Evolutionary conservation across 2,888 invertebrate species (phyloP).

Genomic region (Sarcophaga subvicina): DNA sequence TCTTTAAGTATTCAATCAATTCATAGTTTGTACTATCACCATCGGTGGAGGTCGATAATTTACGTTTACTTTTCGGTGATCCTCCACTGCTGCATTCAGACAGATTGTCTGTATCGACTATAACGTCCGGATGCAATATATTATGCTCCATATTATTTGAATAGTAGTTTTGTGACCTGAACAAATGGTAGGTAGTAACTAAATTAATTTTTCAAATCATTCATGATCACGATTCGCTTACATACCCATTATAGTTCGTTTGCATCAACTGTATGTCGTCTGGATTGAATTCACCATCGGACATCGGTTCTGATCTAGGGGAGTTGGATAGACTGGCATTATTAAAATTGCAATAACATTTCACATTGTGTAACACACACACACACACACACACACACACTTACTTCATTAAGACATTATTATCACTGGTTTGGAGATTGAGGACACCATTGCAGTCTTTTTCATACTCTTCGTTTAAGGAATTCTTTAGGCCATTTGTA

Average conservation of each 20-base stretch:
- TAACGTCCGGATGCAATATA: constrained; percentile 81
- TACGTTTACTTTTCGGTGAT: constrained; percentile 78
- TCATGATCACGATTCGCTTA: too few relatives aligned
- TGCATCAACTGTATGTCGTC: constrained; percentile 81
- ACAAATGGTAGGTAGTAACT: neutral
- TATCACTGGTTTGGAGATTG: constrained; percentile 77
- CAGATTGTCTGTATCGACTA: constrained; percentile 81
- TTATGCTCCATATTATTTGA: constrained; percentile 79
- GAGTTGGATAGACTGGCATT: constrained; percentile 48
- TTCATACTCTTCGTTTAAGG: constrained; percentile 72
- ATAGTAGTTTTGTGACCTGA: constrained; percentile 79
- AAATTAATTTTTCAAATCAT: too few relatives aligned
- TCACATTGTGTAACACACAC: neutral
- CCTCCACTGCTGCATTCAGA: constrained; percentile 77
- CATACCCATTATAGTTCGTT: constrained; percentile 80
- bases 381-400: constrained; percentile 49
- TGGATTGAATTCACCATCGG: constrained; percentile 80
- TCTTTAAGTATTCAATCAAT: constrained; percentile 81
- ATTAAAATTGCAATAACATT: constrained; percentile 49
- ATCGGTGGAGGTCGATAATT: constrained; percentile 81
- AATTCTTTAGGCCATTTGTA: constrained; percentile 67
- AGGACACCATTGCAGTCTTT: constrained; percentile 78
- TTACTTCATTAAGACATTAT: constrained; percentile 79
- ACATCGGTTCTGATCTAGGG: constrained; percentile 79
- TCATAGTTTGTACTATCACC: constrained; percentile 81